These are phyloP conservation scores for Simalia tracyae DNA, from an alignment of 2,797 vertebrate genomes.

Conservation along the genomic window DNA sequence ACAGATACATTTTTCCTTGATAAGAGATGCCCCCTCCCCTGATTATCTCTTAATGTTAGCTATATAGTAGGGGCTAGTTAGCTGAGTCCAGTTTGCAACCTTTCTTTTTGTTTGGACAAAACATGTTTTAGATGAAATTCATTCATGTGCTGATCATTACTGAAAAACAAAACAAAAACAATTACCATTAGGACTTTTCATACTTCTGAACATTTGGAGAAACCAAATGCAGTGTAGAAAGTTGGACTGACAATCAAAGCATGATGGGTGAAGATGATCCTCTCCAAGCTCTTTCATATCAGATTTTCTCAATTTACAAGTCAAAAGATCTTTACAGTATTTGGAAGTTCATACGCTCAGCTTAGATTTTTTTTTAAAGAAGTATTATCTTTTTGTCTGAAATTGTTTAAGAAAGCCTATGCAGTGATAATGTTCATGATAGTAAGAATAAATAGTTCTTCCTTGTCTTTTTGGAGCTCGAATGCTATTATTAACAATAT, in stretches of 20 bases:
- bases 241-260: not conserved
- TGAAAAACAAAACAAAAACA: not conserved
- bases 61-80: slow-evolving; percentile 1
- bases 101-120: slow-evolving; percentile 17
- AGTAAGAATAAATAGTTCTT: not conserved
- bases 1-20: not conserved
- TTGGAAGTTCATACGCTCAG: not conserved
- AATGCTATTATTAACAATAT: slow-evolving; percentile 1
- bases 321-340: slow-evolving; percentile 8
- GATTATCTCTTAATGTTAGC: not conserved
- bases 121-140: not conserved
- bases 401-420: not conserved
- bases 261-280: not conserved
- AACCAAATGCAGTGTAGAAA: slow-evolving; percentile 9
- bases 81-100: slow-evolving; percentile 6
- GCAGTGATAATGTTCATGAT: not conserved
- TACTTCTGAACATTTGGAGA: not conserved
- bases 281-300: slow-evolving; percentile 27
- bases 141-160: not conserved
- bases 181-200: slow-evolving; percentile 21
- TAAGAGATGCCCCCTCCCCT: not conserved
- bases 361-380: not conserved
- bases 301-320: not conserved
- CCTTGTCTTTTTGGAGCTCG: not conserved
- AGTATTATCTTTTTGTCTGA: slow-evolving; percentile 1